phyloP scores from a whole-genome alignment of 2,888 invertebrate species.

The Hypselothyrea guttata region DNA sequence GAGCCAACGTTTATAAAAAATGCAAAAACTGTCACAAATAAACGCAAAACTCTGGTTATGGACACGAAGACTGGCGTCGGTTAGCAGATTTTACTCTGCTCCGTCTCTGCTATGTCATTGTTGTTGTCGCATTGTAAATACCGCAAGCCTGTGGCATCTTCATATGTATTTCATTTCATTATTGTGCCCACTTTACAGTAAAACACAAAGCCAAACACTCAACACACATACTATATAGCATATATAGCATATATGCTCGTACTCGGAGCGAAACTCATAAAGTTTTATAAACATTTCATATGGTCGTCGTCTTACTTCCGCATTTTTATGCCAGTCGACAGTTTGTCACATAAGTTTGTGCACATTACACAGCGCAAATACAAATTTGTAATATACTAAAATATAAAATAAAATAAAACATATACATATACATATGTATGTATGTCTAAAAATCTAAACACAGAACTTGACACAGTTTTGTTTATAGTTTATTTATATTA shows the following conservation, averaged over 20 bases:
- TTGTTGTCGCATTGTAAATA: constrained; percentile 44
- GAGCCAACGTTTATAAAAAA: constrained; percentile 44
- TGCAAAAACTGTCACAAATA: constrained; percentile 19
- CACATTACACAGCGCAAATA: background rate
- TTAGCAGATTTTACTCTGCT: constrained; percentile 5
- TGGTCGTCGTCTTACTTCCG: constrained; percentile 6
- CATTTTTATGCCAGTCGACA: constrained; percentile 9
- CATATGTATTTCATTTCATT: constrained; percentile 49
- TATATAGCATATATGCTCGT: too few relatives aligned
- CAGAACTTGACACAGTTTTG: background rate
- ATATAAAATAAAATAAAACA: constrained; percentile 3
- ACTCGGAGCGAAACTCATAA: constrained; percentile 37
- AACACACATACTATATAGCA: constrained; percentile 3
- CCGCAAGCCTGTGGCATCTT: constrained; percentile 42
- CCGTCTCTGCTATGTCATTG: constrained; percentile 14
- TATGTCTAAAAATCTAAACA: background rate
- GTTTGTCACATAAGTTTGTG: constrained; percentile 24
- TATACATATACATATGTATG: background rate
- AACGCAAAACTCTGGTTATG: constrained; percentile 1
- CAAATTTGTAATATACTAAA: constrained; percentile 44
- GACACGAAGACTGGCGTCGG: constrained; percentile 1
- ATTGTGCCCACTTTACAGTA: constrained; percentile 33
- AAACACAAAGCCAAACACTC: constrained; percentile 24
- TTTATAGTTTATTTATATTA: constrained; percentile 24
- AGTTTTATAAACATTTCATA: constrained; percentile 46